phyloP scores from a whole-genome alignment of 2,797 vertebrate species.

The Pipistrellus kuhlii region DNA sequence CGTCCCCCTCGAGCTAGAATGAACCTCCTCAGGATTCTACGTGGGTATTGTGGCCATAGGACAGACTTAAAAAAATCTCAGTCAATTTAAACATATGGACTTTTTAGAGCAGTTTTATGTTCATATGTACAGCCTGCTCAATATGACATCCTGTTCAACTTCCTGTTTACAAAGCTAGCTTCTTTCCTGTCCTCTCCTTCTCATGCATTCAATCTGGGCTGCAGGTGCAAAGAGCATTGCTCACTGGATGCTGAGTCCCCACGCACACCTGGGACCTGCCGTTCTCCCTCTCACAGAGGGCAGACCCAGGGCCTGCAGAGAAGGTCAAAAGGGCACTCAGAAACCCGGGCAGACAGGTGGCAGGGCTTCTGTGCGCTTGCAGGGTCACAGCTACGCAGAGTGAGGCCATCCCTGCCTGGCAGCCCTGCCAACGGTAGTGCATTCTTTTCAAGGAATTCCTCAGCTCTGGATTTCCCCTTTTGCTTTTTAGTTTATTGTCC shows the following conservation, averaged over 20 bases:
- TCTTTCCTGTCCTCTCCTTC: not conserved
- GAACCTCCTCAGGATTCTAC: not conserved
- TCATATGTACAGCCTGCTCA: not conserved
- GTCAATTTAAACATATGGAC: not conserved
- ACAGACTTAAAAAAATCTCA: not conserved
- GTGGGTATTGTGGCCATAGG: not conserved
- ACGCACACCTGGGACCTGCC: too few relatives aligned
- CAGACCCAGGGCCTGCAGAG: not conserved
- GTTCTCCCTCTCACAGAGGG: not conserved
- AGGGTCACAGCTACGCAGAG: not conserved
- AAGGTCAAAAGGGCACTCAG: not conserved
- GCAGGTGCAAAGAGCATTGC: not conserved
- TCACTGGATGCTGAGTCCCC: not conserved
- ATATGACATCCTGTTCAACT: not conserved
- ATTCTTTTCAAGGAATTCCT: conserved; percentile 70
- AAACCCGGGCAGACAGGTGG: not conserved
- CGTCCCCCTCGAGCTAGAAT: not conserved
- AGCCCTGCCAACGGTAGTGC: not conserved
- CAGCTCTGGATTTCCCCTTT: conserved; percentile 35
- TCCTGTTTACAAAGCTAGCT: not conserved
- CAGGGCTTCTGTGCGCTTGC: not conserved
- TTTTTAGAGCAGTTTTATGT: conserved; percentile 18
- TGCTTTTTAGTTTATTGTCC: conserved; percentile 48
- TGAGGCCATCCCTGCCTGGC: not conserved
- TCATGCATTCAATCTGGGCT: not conserved